Percentiles rank a stretch among this genome's conserved stretches.
Conservation (phyloP, 2,888 invertebrate species). For the Teleiodes luculella region DNA sequence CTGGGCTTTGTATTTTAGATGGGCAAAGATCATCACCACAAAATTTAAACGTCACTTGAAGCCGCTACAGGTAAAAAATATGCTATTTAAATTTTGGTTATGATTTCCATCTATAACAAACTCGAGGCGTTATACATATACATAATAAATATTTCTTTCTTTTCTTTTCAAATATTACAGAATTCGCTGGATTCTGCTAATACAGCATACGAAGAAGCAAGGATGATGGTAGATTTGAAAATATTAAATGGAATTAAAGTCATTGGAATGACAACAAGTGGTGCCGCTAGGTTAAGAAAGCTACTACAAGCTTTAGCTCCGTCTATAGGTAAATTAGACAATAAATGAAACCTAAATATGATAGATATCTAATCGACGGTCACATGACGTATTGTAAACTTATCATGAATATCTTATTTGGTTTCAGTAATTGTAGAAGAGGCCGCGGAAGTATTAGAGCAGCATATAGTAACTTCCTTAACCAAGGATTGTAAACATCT, state of each 20-base stretch:
- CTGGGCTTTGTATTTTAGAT: conserved; percentile 57
- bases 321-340: conserved; percentile 80
- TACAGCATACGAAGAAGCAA: conserved; percentile 64
- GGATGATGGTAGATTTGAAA: conserved; percentile 76
- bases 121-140: too few relatives aligned
- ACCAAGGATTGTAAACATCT: conserved; percentile 85
- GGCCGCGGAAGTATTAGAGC: conserved; percentile 92
- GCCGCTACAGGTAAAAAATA: conserved; percentile 40
- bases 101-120: too few relatives aligned
- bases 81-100: not conserved
- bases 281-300: conserved; percentile 83
- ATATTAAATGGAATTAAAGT: conserved; percentile 71
- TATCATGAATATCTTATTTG: too few relatives aligned
- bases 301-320: conserved; percentile 80
- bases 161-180: conserved; percentile 34
- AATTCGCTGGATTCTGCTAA: conserved; percentile 27
- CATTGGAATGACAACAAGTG: conserved; percentile 88
- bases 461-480: conserved; percentile 87
- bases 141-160: too few relatives aligned
- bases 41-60: conserved; percentile 31
- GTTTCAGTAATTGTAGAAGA: conserved; percentile 88
- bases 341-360: too few relatives aligned
- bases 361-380: too few relatives aligned
- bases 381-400: too few relatives aligned
- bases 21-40: conserved; percentile 34